Evolutionary conservation across 2,113 vertebrate genomes (phyloP), one percentile per base, ranked within the genome.

Genomic region (Engraulis encrasicolus): DNA sequence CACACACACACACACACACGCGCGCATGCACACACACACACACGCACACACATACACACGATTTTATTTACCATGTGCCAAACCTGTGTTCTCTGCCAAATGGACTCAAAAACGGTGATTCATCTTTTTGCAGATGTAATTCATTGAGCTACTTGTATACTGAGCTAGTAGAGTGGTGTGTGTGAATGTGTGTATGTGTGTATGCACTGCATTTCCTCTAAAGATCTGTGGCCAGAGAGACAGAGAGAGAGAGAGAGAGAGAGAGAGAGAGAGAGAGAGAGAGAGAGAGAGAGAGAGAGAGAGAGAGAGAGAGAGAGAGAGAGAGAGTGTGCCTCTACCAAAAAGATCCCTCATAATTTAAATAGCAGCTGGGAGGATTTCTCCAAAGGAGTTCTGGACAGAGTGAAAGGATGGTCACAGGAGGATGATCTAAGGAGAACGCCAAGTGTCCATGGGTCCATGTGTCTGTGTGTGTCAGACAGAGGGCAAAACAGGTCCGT

Each of bases 311-410:
- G n/a, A 66, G 58, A 66, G n/a, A 66, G 58, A 27, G 58, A 66
- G 58, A 66, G 58, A 66, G 58, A 66, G 58, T 34, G 27, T 31
- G 34, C 66, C 31, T 31, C 23, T 31, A 74, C 23, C 27, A 50
- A 50, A 87, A 90, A 90, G 87, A 84, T 12, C 84, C 89, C 87
- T 92, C 92, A 92, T 93, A 95, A 93, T 95, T 93, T 91, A 93
- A 94, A 95, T 95, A 96, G 95, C 95, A 96, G 95, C 95, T 95
- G 94, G 95, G 94, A 94, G 95, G 93, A 95, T 96, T 91, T 94
- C 93, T 94, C 94, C 94, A 94, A 95, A 96, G n/a, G 93, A 95
- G 91, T 92, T 92, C 88, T 89, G 89, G 94, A 93, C 66, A 74
- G 94, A 95, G 94, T 92, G 96, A 91, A 95, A 90, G 78, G 94